Evolutionary conservation across 1,140 invertebrate genomes (phyloP).

Genomic region (Cotesia glomerata): DNA sequence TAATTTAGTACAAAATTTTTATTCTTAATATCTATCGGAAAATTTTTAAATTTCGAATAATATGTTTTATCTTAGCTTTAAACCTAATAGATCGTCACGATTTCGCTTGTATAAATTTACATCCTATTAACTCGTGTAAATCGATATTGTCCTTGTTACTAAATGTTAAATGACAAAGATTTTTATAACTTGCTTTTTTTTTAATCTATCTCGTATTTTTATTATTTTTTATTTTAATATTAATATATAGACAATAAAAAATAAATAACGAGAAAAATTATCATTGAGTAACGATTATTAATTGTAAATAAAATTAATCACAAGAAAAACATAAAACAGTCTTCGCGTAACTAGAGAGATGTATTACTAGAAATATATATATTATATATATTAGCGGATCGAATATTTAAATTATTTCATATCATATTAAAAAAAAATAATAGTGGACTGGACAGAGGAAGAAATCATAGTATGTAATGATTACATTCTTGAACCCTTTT

Average conservation of each 20-base stretch:
- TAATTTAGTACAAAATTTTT: constrained; percentile 1
- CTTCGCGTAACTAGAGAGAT: constrained; percentile 47
- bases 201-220: no score
- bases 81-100: no score
- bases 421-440: constrained; percentile 44
- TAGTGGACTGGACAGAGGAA: constrained; percentile 42
- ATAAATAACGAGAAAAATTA: constrained; percentile 10
- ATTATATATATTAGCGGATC: no score
- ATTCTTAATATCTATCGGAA: not conserved
- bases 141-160: no score
- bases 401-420: constrained; percentile 18
- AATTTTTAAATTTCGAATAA: constrained; percentile 8
- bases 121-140: no score
- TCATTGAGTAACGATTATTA: constrained; percentile 34
- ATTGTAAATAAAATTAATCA: constrained; percentile 24
- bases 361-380: no score
- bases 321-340: constrained; percentile 48
- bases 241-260: constrained; percentile 24
- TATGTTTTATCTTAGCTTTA: constrained; percentile 1
- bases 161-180: not conserved
- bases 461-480: constrained; percentile 49
- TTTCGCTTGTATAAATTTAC: no score
- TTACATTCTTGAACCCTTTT: constrained; percentile 90
- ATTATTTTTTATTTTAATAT: not conserved
- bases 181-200: not conserved